Evolutionary conservation across 2,888 invertebrate species (phyloP).

Genomic region (Zeuzera pyrina): DNA sequence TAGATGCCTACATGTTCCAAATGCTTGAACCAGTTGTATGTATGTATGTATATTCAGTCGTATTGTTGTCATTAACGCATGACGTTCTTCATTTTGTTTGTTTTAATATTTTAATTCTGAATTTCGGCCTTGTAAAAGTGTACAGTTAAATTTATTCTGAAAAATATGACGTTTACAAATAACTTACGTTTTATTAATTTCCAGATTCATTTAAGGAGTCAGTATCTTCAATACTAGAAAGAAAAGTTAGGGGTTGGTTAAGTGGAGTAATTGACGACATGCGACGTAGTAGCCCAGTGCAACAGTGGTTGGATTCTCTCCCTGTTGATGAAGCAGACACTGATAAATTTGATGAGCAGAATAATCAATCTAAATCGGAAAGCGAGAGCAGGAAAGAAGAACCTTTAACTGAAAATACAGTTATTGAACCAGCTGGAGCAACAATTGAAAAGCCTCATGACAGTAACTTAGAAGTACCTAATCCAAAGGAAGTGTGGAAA

Average conservation of each 20-base stretch:
- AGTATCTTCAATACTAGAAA: conserved; percentile 58
- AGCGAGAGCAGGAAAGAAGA: conserved; percentile 45
- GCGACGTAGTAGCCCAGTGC: conserved; percentile 79
- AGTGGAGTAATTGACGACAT: conserved; percentile 70
- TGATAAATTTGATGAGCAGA: conserved; percentile 14
- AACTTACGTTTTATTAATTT: conserved; percentile 15
- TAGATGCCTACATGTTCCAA: too few relatives aligned
- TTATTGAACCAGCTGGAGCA: conserved; percentile 27
- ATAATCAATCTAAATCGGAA: conserved; percentile 36
- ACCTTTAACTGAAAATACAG: conserved; percentile 46
- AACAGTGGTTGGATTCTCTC: conserved; percentile 83
- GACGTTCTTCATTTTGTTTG: too few relatives aligned
- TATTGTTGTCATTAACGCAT: too few relatives aligned
- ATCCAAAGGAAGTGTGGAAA: conserved; percentile 43
- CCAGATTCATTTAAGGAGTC: conserved; percentile 63
- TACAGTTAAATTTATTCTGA: neutral
- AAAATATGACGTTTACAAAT: neutral
- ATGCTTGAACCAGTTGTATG: too few relatives aligned
- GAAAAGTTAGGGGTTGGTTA: conserved; percentile 63
- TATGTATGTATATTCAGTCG: too few relatives aligned
- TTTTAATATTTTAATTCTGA: neutral
- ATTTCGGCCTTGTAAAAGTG: neutral
- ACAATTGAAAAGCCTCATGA: conserved; percentile 26
- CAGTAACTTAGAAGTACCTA: conserved; percentile 46
- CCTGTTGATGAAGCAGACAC: conserved; percentile 45